Conservation (phyloP, 2,888 invertebrate genomes). For the Pollenia angustigena region DNA sequence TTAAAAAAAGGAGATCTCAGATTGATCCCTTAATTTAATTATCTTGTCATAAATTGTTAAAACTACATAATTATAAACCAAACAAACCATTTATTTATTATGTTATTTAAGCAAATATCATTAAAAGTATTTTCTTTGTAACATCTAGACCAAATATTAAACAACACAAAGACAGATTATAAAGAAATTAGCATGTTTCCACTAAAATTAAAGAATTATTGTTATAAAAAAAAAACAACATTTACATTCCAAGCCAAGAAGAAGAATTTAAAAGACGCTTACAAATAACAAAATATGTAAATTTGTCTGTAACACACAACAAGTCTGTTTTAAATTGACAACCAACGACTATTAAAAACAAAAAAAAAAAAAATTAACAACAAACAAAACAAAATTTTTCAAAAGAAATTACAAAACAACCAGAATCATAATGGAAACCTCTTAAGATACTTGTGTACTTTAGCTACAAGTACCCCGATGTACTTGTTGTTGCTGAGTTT, state of each 20-base stretch:
- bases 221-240: neutral
- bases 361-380: neutral
- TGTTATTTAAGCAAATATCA: too few relatives aligned
- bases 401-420: constrained; percentile 33
- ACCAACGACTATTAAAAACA: neutral
- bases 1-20: too few relatives aligned
- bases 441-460: constrained; percentile 48
- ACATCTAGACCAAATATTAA: neutral
- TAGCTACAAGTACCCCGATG: neutral
- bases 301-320: constrained; percentile 34
- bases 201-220: neutral
- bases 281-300: constrained; percentile 34
- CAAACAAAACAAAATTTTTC: constrained; percentile 4
- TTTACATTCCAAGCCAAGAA: neutral
- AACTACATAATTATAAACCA: too few relatives aligned
- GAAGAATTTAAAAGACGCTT: constrained; percentile 4
- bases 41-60: too few relatives aligned
- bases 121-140: neutral
- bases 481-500: constrained; percentile 11
- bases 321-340: constrained; percentile 21
- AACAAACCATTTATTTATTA: too few relatives aligned
- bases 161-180: neutral
- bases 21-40: too few relatives aligned
- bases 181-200: constrained; percentile 30
- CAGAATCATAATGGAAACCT: constrained; percentile 56